Conservation (phyloP, 1,140 invertebrate genomes). For the Geopemphigus sp. region DNA sequence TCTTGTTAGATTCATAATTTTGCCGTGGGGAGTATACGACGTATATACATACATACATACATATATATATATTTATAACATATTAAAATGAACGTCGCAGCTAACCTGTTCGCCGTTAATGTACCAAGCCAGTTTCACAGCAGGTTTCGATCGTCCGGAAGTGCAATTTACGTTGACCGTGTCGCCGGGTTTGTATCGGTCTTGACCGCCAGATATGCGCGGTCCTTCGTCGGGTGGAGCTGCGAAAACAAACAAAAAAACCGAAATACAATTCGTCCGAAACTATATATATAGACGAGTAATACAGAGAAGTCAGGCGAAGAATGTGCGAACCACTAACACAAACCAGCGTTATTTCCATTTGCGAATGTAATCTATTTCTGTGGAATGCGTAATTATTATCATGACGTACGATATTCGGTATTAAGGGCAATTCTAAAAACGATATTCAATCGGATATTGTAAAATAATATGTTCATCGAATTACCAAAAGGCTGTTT, state of each 20-base stretch:
- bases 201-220: slow-evolving; percentile 72
- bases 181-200: slow-evolving; percentile 78
- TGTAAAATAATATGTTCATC: neutral
- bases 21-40: no score
- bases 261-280: no score
- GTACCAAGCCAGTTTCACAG: slow-evolving; percentile 79
- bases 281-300: no score
- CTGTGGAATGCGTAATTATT: no score
- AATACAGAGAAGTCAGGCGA: no score
- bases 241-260: slow-evolving; percentile 56
- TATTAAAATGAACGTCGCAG: neutral
- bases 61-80: neutral
- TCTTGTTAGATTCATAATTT: no score
- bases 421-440: no score
- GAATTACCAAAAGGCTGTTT: neutral
- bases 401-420: no score
- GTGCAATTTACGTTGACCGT: slow-evolving; percentile 79
- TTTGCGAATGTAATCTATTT: no score
- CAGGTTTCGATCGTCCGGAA: slow-evolving; percentile 76
- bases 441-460: neutral
- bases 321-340: no score
- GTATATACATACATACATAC: no score
- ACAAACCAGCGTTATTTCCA: no score
- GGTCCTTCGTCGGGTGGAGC: slow-evolving; percentile 80
- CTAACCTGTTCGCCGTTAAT: slow-evolving; percentile 79